Evolutionary conservation across 2,797 vertebrate genomes (phyloP).

Genomic region (Loris lydekkerianus): DNA sequence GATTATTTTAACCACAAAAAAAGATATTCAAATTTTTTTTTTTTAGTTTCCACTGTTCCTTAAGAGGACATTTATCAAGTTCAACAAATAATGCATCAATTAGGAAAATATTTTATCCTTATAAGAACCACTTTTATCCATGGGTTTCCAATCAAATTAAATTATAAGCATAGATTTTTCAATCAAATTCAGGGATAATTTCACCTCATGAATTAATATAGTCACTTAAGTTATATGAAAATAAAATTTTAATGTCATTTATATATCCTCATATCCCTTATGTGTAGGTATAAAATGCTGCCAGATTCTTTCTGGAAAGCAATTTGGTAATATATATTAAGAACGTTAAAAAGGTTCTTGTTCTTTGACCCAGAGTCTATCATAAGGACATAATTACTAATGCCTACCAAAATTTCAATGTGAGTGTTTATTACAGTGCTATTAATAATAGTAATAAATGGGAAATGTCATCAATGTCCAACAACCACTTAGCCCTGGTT

Average conservation of each 20-base stretch:
- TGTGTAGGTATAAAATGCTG: not conserved
- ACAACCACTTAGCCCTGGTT: not conserved
- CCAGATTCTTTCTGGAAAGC: conserved; percentile 60
- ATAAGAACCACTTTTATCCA: conserved; percentile 70
- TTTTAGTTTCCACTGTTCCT: conserved; percentile 43
- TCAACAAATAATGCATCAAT: conserved; percentile 70
- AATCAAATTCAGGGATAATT: conserved; percentile 52
- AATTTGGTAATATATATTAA: conserved; percentile 58
- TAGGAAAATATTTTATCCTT: conserved; percentile 70
- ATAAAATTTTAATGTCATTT: conserved; percentile 67
- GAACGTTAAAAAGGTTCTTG: conserved; percentile 38
- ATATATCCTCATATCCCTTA: conserved; percentile 59
- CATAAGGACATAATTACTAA: conserved; percentile 39
- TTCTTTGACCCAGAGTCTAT: conserved; percentile 44
- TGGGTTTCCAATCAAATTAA: conserved; percentile 69
- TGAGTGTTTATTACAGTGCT: conserved; percentile 57
- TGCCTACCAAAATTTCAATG: conserved; percentile 21
- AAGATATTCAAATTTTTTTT: conserved; percentile 33
- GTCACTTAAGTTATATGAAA: conserved; percentile 67
- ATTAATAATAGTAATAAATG: conserved; percentile 52
- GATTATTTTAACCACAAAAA: conserved; percentile 72
- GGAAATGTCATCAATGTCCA: conserved; percentile 55
- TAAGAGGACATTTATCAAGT: conserved; percentile 64
- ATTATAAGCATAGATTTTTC: conserved; percentile 58
- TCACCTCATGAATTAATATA: conserved; percentile 66